Percentiles rank a stretch among this genome's conserved stretches.
Conservation (phyloP, 1,140 invertebrate species). For the Asobara japonica region DNA sequence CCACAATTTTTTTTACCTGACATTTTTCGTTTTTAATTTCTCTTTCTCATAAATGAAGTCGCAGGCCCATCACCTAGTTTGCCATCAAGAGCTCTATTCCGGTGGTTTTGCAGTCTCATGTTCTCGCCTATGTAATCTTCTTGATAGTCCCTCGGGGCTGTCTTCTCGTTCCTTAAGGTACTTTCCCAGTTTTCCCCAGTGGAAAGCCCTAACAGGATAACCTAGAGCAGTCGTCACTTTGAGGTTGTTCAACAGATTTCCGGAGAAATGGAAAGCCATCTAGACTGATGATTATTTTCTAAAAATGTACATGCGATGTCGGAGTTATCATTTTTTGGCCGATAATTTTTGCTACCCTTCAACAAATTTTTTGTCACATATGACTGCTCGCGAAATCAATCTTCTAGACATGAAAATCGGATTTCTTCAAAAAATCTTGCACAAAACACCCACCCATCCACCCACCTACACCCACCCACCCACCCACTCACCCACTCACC, state of each 20-base stretch:
- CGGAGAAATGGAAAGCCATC: not conserved
- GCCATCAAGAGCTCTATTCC: not conserved
- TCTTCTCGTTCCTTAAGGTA: conserved; percentile 2
- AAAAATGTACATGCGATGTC: not conserved
- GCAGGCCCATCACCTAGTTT: too few species aligned
- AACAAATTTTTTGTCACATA: too few species aligned
- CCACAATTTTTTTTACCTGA: too few species aligned
- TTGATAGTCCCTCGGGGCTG: conserved; percentile 21
- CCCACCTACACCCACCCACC: too few species aligned
- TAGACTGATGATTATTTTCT: not conserved
- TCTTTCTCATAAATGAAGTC: too few species aligned
- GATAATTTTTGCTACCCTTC: not conserved
- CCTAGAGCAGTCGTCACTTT: not conserved
- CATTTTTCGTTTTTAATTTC: too few species aligned
- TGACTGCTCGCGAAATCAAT: too few species aligned
- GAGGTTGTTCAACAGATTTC: not conserved
- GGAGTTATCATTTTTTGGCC: not conserved
- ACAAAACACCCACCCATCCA: too few species aligned
- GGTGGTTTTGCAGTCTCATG: not conserved
- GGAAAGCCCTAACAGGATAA: not conserved
- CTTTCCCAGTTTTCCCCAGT: conserved; percentile 10
- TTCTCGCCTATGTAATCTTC: conserved; percentile 20
- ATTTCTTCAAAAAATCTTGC: too few species aligned
- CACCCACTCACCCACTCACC: too few species aligned
- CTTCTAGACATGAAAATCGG: too few species aligned